Conservation (phyloP, 2,888 invertebrate species). For the Coronaproctus castanopsis region DNA sequence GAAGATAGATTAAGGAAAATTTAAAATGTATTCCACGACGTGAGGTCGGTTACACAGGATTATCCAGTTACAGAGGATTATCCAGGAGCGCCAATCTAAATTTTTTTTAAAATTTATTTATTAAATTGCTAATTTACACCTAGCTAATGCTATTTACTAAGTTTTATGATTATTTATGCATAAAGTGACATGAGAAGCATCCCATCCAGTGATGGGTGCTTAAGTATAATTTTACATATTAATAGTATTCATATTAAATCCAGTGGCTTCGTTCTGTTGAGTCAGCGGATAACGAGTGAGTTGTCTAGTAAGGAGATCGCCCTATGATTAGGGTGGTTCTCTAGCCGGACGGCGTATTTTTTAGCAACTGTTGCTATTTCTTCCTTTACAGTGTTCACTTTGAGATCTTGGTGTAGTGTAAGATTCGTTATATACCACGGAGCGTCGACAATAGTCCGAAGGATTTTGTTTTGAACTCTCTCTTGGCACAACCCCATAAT, state of each 20-base stretch:
- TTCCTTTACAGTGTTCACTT: background rate
- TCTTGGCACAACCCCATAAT: background rate
- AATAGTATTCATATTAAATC: background rate
- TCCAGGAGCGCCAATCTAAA: too few species aligned
- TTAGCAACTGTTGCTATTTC: background rate
- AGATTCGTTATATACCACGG: background rate
- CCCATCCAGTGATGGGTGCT: background rate
- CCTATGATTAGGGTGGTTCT: background rate
- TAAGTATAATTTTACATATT: background rate
- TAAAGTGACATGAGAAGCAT: background rate
- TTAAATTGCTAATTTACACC: too few species aligned
- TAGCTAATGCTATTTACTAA: too few species aligned
- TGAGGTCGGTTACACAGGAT: too few species aligned
- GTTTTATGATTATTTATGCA: too few species aligned
- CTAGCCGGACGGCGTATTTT: background rate
- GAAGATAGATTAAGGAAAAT: too few species aligned
- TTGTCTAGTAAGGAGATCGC: background rate
- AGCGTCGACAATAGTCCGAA: background rate
- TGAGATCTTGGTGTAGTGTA: background rate
- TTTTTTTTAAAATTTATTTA: too few species aligned
- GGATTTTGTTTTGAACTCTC: background rate
- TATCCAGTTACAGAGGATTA: too few species aligned
- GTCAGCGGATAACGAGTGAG: background rate
- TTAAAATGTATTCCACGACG: too few species aligned
- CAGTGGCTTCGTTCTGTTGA: background rate